A percentile compares a stretch with the other conserved stretches of the same genome.
Conservation (phyloP, 1,140 invertebrate species). For the Drosophila parabipectinata region DNA sequence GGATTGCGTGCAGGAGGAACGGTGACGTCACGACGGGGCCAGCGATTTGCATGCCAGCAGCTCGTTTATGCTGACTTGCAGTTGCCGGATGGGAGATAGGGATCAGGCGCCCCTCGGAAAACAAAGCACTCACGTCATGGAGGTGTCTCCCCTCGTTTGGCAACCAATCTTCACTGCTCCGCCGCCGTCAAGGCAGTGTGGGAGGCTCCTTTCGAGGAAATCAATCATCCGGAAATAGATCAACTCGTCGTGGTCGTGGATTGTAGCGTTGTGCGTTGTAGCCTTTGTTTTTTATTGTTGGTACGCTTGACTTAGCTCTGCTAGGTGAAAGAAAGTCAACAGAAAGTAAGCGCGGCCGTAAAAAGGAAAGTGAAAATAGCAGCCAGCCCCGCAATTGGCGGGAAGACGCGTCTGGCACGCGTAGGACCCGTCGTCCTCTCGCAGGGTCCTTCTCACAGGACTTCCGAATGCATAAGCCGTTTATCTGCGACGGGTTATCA, state of each 20-base stretch:
- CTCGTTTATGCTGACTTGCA: slow-evolving; percentile 76
- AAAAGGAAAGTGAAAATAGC: slow-evolving; percentile 12
- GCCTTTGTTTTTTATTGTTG: slow-evolving; percentile 64
- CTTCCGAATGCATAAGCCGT: slow-evolving; percentile 22
- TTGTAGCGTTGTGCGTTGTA: slow-evolving; percentile 26
- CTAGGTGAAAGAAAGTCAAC: slow-evolving; percentile 34
- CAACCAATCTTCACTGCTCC: slow-evolving; percentile 13
- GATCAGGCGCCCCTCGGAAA: slow-evolving; percentile 36
- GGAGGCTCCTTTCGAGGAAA: slow-evolving; percentile 51
- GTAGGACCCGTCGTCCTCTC: slow-evolving; percentile 14
- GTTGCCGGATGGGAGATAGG: slow-evolving; percentile 29
- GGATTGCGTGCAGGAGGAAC: slow-evolving; percentile 54
- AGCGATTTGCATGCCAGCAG: slow-evolving; percentile 71
- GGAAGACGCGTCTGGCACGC: slow-evolving; percentile 15
- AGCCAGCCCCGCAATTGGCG: slow-evolving; percentile 2
- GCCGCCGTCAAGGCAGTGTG: slow-evolving; percentile 36
- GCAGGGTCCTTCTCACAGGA: slow-evolving; percentile 7
- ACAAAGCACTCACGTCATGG: slow-evolving; percentile 69
- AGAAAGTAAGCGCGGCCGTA: slow-evolving; percentile 8
- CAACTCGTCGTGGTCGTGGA: slow-evolving; percentile 42
- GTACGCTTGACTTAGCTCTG: slow-evolving; percentile 10
- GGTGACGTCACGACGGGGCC: slow-evolving; percentile 58
- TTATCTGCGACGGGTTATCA: slow-evolving; percentile 14
- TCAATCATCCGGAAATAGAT: slow-evolving; percentile 80
- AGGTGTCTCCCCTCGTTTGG: not conserved